Conservation (phyloP, 1,140 invertebrate species). For the Drosophila quadrilineata region DNA sequence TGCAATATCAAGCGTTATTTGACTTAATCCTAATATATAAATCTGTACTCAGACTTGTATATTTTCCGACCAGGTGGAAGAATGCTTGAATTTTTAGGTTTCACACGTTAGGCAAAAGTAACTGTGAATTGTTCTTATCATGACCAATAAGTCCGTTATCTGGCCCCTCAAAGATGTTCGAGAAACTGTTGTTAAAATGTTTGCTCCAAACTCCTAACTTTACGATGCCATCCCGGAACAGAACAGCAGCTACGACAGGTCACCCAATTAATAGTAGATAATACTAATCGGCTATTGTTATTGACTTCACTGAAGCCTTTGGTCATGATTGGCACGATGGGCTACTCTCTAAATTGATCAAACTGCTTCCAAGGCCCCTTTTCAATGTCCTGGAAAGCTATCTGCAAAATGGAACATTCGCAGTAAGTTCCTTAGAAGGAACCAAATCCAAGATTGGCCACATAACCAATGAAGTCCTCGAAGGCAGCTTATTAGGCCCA, state of each 20-base stretch:
- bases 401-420: neutral
- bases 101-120: too few relatives aligned
- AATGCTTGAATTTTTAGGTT: too few relatives aligned
- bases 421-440: neutral
- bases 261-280: neutral
- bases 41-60: too few relatives aligned
- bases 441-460: neutral
- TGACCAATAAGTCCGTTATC: too few relatives aligned
- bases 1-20: too few relatives aligned
- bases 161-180: too few relatives aligned
- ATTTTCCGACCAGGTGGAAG: too few relatives aligned
- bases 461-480: neutral
- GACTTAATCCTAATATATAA: too few relatives aligned
- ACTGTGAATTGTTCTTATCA: too few relatives aligned
- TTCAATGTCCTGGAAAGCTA: neutral
- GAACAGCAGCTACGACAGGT: conserved; percentile 4
- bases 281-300: conserved; percentile 11
- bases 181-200: too few relatives aligned
- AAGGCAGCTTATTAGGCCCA: conserved; percentile 3
- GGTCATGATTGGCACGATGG: conserved; percentile 3
- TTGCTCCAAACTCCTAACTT: too few relatives aligned
- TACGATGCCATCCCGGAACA: too few relatives aligned
- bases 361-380: neutral
- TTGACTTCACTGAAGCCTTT: conserved; percentile 5
- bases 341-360: neutral